phyloP scores from a whole-genome alignment of 23 tunicate genomes.

The Halocynthia aurantium region DNA sequence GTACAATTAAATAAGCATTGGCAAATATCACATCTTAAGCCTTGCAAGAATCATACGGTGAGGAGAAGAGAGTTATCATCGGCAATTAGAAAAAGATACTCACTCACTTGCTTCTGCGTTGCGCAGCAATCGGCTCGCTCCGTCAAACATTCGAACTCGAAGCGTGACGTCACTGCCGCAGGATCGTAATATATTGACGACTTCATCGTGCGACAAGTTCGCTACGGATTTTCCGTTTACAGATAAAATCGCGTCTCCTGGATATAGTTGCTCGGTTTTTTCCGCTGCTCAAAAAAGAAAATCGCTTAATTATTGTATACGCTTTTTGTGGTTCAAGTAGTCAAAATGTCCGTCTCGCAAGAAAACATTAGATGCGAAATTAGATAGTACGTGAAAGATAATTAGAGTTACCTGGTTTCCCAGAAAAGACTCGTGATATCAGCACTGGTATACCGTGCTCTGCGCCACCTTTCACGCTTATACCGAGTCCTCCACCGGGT shows the following conservation, averaged over 20 bases:
- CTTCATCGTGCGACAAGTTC: slow-evolving; percentile 60
- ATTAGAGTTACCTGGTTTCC: slow-evolving; percentile 36
- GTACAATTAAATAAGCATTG: too few species aligned
- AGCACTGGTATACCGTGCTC: slow-evolving; percentile 65
- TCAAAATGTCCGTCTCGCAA: neutral
- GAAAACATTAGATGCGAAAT: neutral
- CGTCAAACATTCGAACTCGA: slow-evolving; percentile 49
- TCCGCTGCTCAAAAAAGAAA: slow-evolving; percentile 30
- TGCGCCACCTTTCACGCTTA: slow-evolving; percentile 74
- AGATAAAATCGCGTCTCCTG: slow-evolving; percentile 72
- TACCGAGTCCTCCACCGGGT: slow-evolving; percentile 70
- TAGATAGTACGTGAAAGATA: neutral
- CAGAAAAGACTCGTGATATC: slow-evolving; percentile 55
- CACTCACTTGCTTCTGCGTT: slow-evolving; percentile 32
- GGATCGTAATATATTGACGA: slow-evolving; percentile 47
- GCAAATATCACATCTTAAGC: too few species aligned
- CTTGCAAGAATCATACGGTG: too few species aligned
- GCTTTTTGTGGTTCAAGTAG: neutral
- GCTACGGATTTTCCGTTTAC: slow-evolving; percentile 59
- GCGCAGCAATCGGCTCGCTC: slow-evolving; percentile 24
- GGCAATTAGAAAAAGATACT: neutral
- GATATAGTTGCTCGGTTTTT: slow-evolving; percentile 41
- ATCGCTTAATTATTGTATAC: neutral
- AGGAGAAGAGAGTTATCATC: too few species aligned
- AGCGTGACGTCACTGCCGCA: slow-evolving; percentile 66